Conservation (phyloP, 1,140 invertebrate species). For the Drosophila asahinai region DNA sequence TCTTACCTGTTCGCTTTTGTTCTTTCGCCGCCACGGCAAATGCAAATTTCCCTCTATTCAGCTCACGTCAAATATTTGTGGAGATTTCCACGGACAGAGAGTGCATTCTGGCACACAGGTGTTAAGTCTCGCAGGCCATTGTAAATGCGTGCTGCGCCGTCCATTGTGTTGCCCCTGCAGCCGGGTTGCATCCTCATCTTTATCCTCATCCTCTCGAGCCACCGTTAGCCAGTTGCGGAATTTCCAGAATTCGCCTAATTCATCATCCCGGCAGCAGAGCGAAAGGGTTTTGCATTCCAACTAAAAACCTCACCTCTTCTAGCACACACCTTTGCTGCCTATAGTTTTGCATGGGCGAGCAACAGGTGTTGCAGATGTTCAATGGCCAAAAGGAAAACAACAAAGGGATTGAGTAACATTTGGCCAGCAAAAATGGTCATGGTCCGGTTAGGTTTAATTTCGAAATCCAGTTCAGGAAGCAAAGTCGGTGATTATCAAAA, state of each 20-base stretch:
- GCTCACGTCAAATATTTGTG: constrained; percentile 79
- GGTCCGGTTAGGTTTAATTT: neutral
- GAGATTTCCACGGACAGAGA: constrained; percentile 67
- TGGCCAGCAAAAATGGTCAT: constrained; percentile 17
- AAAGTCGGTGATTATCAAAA: neutral
- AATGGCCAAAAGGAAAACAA: constrained; percentile 10
- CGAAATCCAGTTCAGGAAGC: constrained; percentile 10
- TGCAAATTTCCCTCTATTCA: constrained; percentile 78
- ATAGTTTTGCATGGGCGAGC: constrained; percentile 45
- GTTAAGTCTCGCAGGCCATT: constrained; percentile 76
- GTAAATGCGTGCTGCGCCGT: constrained; percentile 58
- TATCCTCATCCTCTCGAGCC: constrained; percentile 1
- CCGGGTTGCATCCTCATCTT: constrained; percentile 19
- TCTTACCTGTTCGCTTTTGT: constrained; percentile 68
- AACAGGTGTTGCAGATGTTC: constrained; percentile 41
- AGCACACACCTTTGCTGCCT: constrained; percentile 25
- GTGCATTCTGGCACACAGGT: constrained; percentile 82
- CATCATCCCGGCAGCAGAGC: constrained; percentile 31
- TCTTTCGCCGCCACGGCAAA: constrained; percentile 73
- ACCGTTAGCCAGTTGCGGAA: constrained; percentile 68
- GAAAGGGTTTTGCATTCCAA: constrained; percentile 63
- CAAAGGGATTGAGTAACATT: constrained; percentile 43
- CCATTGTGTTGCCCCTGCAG: constrained; percentile 3
- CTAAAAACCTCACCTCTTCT: constrained; percentile 27
- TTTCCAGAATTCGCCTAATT: constrained; percentile 77